Conservation (phyloP, 2,888 invertebrate species). For the Mythimna lalbum region DNA sequence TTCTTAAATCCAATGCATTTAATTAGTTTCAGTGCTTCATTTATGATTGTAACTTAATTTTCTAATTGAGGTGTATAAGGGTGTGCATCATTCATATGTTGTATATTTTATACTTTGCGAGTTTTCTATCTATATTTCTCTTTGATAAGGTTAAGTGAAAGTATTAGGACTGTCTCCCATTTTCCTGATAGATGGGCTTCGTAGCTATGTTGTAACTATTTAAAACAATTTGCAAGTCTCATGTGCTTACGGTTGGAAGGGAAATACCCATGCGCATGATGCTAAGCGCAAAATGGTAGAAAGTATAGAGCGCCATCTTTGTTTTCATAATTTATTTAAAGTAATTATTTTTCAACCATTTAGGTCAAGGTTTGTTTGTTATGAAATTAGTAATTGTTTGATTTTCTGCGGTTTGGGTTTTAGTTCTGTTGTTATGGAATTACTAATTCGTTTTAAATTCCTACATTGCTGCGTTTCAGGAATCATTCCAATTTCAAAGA, state of each 20-base stretch:
- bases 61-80: too few species aligned
- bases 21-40: too few species aligned
- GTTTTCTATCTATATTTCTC: not conserved
- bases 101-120: not conserved
- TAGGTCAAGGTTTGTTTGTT: constrained; percentile 26
- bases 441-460: not conserved
- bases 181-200: constrained; percentile 50
- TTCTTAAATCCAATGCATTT: too few species aligned
- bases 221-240: constrained; percentile 75
- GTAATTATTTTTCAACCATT: not conserved
- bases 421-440: not conserved
- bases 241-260: constrained; percentile 65
- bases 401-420: constrained; percentile 15
- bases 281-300: constrained; percentile 60
- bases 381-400: constrained; percentile 5
- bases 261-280: constrained; percentile 65
- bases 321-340: not conserved
- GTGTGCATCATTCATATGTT: too few species aligned
- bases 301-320: constrained; percentile 48
- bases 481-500: too few species aligned
- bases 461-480: not conserved
- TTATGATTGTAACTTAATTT: too few species aligned
- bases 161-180: constrained; percentile 33
- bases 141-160: not conserved
- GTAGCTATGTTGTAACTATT: constrained; percentile 69